Base-by-base conservation (phyloP, 2,797 vertebrate genomes). In the Sebastes vulpes region DNA sequence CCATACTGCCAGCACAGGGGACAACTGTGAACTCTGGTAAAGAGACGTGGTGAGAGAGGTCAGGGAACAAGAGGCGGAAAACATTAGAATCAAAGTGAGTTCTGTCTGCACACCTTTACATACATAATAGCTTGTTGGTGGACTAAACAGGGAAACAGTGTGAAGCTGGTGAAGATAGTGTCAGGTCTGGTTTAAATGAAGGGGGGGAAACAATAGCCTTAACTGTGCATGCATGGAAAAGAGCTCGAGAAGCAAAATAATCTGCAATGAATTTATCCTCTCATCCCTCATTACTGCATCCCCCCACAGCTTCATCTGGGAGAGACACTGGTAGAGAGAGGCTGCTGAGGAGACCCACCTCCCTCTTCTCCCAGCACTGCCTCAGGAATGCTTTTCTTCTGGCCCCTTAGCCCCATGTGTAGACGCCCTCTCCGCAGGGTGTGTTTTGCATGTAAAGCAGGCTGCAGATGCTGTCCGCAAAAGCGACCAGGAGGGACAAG, bases 391-490 rank as follows among this genome's bases (percentile, higher is more conserved):
- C 93, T 93, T 95, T 95, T 95, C 93, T 95, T 94, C 92, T 93
- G 74, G 79, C 75, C 90, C 89, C 91, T 93, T 77, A 92, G 91
- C 91, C 94, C 92, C 93, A 93, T 94, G 91, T 90, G 92, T 91
- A 93, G 94, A 95, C 91, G 91, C 93, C 94, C 94, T 95, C 91
- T 94, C 93, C 60, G 87, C 92, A 92, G 94, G 93, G 92, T 94
- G 93, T 95, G 94, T 95, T 95, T 94, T 95, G 94, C 93, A 95
- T 95, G 94, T 93, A 95, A 94, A 95, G 91, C 93, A 95, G 93
- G 92, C 92, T 92, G 92, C 95, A 95, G 94, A 95, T 95, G 95
- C 95, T 95, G 93, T 94, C 93, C 92, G 90, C 89, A 88, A 65
- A 91, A 88, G 88, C 86, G 72, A 91, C 92, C 87, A 78, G 88